Conservation (phyloP, 2,113 vertebrate species). For the Crocuta crocuta region DNA sequence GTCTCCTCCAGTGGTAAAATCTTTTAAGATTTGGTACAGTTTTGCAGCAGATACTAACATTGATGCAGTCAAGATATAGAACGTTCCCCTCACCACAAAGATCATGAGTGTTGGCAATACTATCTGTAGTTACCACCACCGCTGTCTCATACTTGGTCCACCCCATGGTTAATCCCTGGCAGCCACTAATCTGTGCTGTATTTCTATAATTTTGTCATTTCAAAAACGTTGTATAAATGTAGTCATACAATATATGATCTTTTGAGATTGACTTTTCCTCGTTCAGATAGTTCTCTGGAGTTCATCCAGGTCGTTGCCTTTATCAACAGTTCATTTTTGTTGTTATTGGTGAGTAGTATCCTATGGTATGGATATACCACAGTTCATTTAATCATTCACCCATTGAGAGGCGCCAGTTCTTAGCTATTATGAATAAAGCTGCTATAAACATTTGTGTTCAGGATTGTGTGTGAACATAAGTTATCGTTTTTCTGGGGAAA, state of each 20-base stretch:
- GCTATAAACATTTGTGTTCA: background rate
- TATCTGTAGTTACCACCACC: background rate
- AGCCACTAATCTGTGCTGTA: background rate
- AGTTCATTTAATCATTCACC: background rate
- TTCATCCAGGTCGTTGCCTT: background rate
- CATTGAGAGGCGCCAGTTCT: background rate
- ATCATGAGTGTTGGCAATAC: background rate
- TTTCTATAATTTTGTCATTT: constrained; percentile 17
- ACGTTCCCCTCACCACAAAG: background rate
- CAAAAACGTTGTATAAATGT: background rate
- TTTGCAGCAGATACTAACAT: background rate
- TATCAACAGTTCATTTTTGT: background rate
- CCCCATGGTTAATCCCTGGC: background rate
- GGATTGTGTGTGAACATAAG: background rate
- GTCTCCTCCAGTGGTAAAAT: background rate
- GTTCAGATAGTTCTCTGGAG: background rate
- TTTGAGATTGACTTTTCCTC: background rate
- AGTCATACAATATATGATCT: background rate
- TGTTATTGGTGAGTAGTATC: background rate
- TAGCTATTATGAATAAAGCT: background rate
- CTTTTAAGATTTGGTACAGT: background rate
- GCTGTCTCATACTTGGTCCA: background rate
- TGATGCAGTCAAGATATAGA: background rate
- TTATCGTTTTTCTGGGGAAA: background rate
- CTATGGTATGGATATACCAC: background rate